phyloP scores from a whole-genome alignment of 2,797 vertebrate species.

The Phylloscopus collybita region DNA sequence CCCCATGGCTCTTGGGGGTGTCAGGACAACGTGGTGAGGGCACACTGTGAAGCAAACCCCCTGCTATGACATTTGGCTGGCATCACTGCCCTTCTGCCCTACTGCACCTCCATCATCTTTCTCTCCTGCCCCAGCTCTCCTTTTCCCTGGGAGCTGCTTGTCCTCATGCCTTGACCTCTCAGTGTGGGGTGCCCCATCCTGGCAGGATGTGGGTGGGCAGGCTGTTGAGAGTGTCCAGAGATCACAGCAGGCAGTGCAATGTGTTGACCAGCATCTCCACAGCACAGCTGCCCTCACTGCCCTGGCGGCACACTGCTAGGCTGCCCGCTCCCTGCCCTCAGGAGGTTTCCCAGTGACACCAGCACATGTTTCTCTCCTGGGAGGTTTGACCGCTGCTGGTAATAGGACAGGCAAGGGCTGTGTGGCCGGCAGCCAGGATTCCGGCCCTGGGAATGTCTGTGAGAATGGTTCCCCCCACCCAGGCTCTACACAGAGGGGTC shows the following conservation, averaged over 20 bases:
- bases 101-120: not conserved
- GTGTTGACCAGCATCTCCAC: not conserved
- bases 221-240: not conserved
- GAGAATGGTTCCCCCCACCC: rapidly evolving
- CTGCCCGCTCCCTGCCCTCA: not conserved
- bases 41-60: not conserved
- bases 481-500: not conserved
- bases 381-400: not conserved
- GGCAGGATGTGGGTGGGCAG: not conserved
- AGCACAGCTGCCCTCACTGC: not conserved
- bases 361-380: not conserved
- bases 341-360: not conserved
- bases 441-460: not conserved
- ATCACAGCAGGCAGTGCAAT: not conserved
- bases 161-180: not conserved
- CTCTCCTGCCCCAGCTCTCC: not conserved
- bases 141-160: not conserved
- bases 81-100: not conserved
- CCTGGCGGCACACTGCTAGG: not conserved
- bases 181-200: rapidly evolving
- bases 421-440: rapidly evolving
- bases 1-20: rapidly evolving
- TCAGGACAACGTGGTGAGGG: not conserved
- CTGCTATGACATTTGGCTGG: rapidly evolving
- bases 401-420: not conserved